Conservation (phyloP, 2,113 vertebrate genomes). For the Nerophis ophidion region DNA sequence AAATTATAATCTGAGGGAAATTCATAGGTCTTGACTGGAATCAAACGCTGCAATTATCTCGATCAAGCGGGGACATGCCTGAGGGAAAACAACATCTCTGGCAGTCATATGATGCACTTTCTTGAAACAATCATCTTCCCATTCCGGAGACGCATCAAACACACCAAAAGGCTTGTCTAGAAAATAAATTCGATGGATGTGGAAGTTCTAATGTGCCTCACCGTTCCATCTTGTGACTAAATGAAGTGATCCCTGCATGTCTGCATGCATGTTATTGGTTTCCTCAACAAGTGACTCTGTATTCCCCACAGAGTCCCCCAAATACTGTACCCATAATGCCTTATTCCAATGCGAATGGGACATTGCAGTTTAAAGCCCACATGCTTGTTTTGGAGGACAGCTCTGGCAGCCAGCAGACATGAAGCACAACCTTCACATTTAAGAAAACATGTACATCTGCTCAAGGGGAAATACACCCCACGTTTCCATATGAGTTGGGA, state of each 20-base stretch:
- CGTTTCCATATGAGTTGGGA: no score
- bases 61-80: conserved; percentile 17
- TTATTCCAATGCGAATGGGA: neutral
- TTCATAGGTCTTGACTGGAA: conserved; percentile 27
- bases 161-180: neutral
- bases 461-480: no score
- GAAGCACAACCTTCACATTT: no score
- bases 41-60: conserved; percentile 35
- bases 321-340: neutral
- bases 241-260: neutral
- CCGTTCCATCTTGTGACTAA: neutral
- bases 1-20: conserved; percentile 12
- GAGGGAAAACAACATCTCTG: conserved; percentile 12
- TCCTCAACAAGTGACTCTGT: neutral
- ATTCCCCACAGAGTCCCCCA: neutral
- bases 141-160: neutral
- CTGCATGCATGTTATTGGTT: neutral
- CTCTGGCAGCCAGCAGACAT: no score
- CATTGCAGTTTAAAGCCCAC: no score
- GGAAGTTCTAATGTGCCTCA: neutral
- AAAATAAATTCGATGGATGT: neutral
- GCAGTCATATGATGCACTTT: conserved; percentile 5
- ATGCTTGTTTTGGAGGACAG: no score
- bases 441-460: no score
- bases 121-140: neutral